A percentile compares a stretch with the other conserved stretches of the same genome.
Conservation (phyloP, 2,113 vertebrate genomes). For the Pogona vitticeps region DNA sequence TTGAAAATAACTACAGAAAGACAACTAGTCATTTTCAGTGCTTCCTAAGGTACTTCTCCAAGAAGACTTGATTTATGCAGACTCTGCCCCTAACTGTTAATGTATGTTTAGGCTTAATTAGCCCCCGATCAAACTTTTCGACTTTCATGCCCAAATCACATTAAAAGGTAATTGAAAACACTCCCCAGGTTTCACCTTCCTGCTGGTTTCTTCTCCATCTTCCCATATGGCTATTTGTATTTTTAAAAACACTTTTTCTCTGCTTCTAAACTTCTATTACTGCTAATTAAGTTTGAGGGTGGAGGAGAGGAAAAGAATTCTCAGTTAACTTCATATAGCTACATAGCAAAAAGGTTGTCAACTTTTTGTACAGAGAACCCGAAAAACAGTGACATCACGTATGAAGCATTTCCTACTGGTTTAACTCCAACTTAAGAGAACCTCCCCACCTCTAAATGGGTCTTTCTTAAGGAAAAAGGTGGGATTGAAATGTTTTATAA, state of each 20-base stretch:
- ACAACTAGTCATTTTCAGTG: slow-evolving; percentile 27
- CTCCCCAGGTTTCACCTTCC: slow-evolving; percentile 26
- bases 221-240: slow-evolving; percentile 25
- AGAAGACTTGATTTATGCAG: slow-evolving; percentile 9
- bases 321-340: background rate
- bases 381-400: background rate
- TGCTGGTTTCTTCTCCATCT: slow-evolving; percentile 21
- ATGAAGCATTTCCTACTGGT: background rate
- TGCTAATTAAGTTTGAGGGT: background rate
- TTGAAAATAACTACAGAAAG: slow-evolving; percentile 36
- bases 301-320: background rate
- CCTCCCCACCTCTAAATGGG: too few species aligned
- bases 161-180: slow-evolving; percentile 53
- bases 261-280: background rate
- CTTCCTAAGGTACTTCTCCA: slow-evolving; percentile 41
- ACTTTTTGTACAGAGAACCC: background rate
- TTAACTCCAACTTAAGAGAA: background rate
- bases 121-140: slow-evolving; percentile 40
- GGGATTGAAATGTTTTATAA: background rate
- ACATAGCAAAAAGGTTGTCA: background rate
- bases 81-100: slow-evolving; percentile 35
- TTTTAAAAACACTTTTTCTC: background rate
- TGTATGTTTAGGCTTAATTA: slow-evolving; percentile 44
- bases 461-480: too few species aligned
- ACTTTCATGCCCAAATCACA: slow-evolving; percentile 38